Base-by-base conservation (phyloP, 64 coral and sea anemone species). In the Exaiptasia diaphana region DNA sequence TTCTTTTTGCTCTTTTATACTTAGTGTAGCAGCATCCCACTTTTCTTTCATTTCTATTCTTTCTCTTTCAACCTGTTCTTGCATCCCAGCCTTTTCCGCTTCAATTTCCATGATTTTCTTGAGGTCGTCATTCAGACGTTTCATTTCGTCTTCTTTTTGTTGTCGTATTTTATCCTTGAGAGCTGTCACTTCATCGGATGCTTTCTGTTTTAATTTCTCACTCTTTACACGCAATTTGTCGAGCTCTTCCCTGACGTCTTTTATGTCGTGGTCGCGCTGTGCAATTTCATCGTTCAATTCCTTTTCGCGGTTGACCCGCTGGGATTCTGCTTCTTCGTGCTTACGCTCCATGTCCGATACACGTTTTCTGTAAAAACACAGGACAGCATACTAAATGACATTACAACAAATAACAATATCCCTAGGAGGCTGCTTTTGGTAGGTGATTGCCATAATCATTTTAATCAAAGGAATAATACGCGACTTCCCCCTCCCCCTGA, bases 91-190 rank as follows among this genome's bases (percentile, higher is more conserved):
- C 42, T 58, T 89, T 38, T 95, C 91, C 39, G 87, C 91, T 45
- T 95, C 91, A 1, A 73, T 44, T 3, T 90, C 91, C 40, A 95
- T 30, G 20, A 95, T 95, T 14, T 65, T 82, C 59, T 92, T 88
- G 64, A 99, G 79, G n/a, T 93, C 90, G 23, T 77, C 70, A 28
- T 88, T 88, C 24, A 99, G 56, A 20, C 40, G 77, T 3, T 24
- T 11, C 17, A 93, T 54, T 75, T 99, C 78, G 20, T 92, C 80
- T 41, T 99, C 95, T 62, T 99, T 99, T 53, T 99, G 90, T 60
- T 85, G 46, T 6, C 80, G 74, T 21, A 99, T 85, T 75, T 67
- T 84, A 14, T 99, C 83, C 49, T 82, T 92, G 14, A 99, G 84
- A 23, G 87, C 81, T 5, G 78, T 82, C 12, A 99, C 30, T 43